phyloP scores from a whole-genome alignment of 2,888 invertebrate species.

The Pterostichus niger region DNA sequence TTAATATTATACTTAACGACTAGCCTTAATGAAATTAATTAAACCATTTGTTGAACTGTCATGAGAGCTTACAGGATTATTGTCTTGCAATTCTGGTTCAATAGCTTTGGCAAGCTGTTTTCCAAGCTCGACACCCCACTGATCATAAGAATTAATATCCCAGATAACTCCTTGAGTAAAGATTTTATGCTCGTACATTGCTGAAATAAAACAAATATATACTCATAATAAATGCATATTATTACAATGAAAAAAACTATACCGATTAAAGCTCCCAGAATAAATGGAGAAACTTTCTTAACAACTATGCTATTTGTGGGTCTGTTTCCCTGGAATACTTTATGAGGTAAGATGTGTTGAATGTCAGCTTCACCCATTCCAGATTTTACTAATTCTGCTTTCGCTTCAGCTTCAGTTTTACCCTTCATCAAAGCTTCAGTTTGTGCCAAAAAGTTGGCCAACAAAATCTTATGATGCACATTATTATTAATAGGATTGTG shows the following conservation, averaged over 20 bases:
- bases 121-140: slow-evolving; percentile 99
- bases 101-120: slow-evolving; percentile 99
- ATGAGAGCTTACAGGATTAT: slow-evolving; percentile 85
- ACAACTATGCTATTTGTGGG: slow-evolving; percentile 98
- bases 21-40: slow-evolving; percentile 94
- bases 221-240: background rate
- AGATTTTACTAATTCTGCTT: slow-evolving; percentile 88
- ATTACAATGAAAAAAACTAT: background rate
- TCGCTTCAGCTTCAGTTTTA: slow-evolving; percentile 80
- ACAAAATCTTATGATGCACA: slow-evolving; percentile 94
- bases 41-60: slow-evolving; percentile 98
- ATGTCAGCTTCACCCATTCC: slow-evolving; percentile 88
- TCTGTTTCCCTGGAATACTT: slow-evolving; percentile 97
- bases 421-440: slow-evolving; percentile 97
- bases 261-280: slow-evolving; percentile 95
- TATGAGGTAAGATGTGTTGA: slow-evolving; percentile 93
- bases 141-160: slow-evolving; percentile 99
- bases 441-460: slow-evolving; percentile 98
- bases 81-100: slow-evolving; percentile 92
- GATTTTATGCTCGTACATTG: slow-evolving; percentile 99
- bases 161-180: slow-evolving; percentile 99
- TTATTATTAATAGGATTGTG: slow-evolving; percentile 90
- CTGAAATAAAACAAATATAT: slow-evolving; percentile 78
- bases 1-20: slow-evolving; percentile 72
- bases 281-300: slow-evolving; percentile 94